Evolutionary conservation across 2,888 invertebrate genomes (phyloP).

Genomic region (Drosophila lutescens): DNA sequence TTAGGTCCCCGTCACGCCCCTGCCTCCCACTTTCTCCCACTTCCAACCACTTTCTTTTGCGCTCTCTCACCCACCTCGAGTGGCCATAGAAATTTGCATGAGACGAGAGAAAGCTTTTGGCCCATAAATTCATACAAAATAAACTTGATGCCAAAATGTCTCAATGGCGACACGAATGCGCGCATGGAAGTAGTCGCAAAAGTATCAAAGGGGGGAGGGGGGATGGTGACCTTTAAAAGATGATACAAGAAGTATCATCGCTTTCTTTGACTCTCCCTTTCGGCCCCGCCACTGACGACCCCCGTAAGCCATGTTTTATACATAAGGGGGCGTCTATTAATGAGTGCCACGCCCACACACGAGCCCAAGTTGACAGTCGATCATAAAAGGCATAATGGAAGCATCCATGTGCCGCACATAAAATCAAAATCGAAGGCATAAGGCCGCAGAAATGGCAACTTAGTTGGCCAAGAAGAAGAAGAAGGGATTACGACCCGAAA

Average conservation of each 20-base stretch:
- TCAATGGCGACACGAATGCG: conserved; percentile 31
- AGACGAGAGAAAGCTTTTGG: conserved; percentile 15
- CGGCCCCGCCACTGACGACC: background rate
- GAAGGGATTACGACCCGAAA: background rate
- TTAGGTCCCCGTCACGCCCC: conserved; percentile 42
- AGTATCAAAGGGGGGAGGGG: background rate
- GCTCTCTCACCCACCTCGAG: conserved; percentile 16
- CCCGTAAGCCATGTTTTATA: conserved; percentile 1
- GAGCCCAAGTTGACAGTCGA: conserved; percentile 14
- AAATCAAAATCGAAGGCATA: conserved; percentile 21
- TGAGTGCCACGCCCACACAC: conserved; percentile 16
- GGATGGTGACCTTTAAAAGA: conserved; percentile 14
- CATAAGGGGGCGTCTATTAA: conserved; percentile 9
- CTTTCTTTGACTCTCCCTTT: background rate
- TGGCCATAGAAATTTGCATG: conserved; percentile 25
- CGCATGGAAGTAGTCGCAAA: conserved; percentile 5
- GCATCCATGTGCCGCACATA: conserved; percentile 24
- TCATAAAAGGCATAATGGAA: conserved; percentile 24
- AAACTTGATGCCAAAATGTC: conserved; percentile 44
- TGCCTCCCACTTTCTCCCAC: background rate
- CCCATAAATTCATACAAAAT: conserved; percentile 38
- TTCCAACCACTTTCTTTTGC: background rate
- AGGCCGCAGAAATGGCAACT: background rate
- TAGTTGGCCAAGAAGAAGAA: background rate
- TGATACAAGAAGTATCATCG: background rate